Base-by-base conservation (phyloP, 2,113 vertebrate genomes). In the Anas platyrhynchos region DNA sequence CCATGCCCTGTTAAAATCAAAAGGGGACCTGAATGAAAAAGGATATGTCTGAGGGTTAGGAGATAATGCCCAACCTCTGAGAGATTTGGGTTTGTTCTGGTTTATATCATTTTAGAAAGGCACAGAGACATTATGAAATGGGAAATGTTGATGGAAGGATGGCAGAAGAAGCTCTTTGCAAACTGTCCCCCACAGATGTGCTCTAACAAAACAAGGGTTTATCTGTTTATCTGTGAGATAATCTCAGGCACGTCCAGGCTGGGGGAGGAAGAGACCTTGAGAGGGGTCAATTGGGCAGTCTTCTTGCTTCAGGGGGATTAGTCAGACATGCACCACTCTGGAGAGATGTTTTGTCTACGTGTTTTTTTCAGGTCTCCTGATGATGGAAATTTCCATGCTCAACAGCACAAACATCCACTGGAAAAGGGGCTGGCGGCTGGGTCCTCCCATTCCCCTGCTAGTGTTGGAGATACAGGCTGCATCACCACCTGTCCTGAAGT, bases 261-360 rank as follows among this genome's bases (percentile, higher is more conserved):
- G 63, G 55, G 25, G 32, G 74, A 74, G 65, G 34, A 74, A 93
- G 90, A 68, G 89, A 94, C 96, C 89, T 96, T 95, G 89, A 94
- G 54, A 72, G 3, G 3, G 83, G 81, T 78, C 77, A 63, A 17
- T 88, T 34, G 77, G 29, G 16, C 26, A 48, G 20, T 61, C 32
- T 77, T 86, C 68, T 86, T 93, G 88, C 69, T 46, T 79, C 61
- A 73, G 17, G 8, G 20, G 58, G 73, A 91, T 93, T 93, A 94
- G 61, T 89, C 77, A 82, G 86, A 65, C 29, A 38, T 65, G 56
- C 54, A 61, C 6, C 25, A 34, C 43, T 77, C 72, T 46, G 52
- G 65, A 8, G 52, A 93, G 22, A 65, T 92, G 34, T 95, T 95
- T 95, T 97, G 43, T 50, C 84, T 71, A 63, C 68, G 46, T 94